Evolutionary conservation across 2,888 invertebrate species (phyloP).

Genomic region (Eugnorisma glareosa): DNA sequence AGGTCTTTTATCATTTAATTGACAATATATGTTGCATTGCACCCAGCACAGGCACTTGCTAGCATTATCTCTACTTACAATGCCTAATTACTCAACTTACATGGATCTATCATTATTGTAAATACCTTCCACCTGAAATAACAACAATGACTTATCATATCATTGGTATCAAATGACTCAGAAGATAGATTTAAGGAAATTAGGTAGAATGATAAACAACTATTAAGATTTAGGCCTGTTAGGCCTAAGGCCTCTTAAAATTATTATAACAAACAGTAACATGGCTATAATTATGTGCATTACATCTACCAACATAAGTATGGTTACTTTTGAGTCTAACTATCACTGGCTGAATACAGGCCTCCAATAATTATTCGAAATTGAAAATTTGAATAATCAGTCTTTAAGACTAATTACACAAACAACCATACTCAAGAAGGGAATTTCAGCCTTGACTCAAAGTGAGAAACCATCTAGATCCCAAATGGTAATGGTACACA

Average conservation of each 20-base stretch:
- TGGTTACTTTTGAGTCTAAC: not conserved
- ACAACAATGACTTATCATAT: not conserved
- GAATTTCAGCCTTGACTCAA: too few relatives aligned
- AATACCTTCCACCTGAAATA: slow-evolving; percentile 5
- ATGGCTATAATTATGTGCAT: not conserved
- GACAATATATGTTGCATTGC: slow-evolving; percentile 54
- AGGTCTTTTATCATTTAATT: slow-evolving; percentile 63
- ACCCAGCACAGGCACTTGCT: slow-evolving; percentile 59
- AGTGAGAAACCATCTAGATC: not conserved
- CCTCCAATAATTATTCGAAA: not conserved
- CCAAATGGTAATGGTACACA: too few relatives aligned
- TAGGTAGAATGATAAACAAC: not conserved
- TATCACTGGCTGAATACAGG: not conserved
- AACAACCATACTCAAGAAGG: not conserved
- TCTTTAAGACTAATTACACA: not conserved
- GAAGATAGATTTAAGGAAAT: not conserved
- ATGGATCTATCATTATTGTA: slow-evolving; percentile 27
- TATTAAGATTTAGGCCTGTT: not conserved
- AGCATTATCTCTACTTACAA: slow-evolving; percentile 27
- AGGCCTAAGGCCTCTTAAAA: not conserved
- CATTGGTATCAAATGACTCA: not conserved
- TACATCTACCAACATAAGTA: not conserved
- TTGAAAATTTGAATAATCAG: not conserved
- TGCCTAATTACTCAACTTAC: slow-evolving; percentile 7
- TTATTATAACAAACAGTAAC: not conserved